Conservation (phyloP, 1,140 invertebrate genomes). For the Nilaparvata lugens region DNA sequence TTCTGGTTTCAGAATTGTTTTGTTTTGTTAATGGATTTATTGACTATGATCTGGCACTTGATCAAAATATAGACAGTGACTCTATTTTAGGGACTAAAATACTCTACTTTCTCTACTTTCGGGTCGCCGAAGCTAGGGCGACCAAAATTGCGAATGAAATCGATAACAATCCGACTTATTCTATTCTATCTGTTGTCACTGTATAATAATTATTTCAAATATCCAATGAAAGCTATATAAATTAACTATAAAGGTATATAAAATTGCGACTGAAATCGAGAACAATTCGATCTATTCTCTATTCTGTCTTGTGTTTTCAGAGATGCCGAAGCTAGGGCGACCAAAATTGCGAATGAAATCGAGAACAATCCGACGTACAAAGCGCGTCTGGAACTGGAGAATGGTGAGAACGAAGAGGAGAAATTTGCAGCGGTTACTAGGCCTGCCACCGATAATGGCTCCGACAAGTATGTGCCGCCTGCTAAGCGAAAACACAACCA, state of each 20-base stretch:
- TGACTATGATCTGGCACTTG: too few relatives aligned
- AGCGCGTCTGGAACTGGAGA: constrained; percentile 74
- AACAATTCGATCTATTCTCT: background rate
- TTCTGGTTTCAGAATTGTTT: too few relatives aligned
- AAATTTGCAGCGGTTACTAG: constrained; percentile 64
- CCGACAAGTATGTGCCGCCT: constrained; percentile 61
- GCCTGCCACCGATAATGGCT: constrained; percentile 26
- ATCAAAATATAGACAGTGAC: too few relatives aligned
- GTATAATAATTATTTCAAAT: too few relatives aligned
- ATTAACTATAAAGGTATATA: too few relatives aligned
- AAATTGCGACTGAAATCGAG: too few relatives aligned
- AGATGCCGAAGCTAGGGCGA: constrained; percentile 72
- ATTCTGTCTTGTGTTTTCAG: constrained; percentile 32
- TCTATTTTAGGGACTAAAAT: too few relatives aligned
- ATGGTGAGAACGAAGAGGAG: constrained; percentile 85
- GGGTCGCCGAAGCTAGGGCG: constrained; percentile 72
- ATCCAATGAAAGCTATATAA: too few relatives aligned
- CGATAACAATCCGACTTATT: constrained; percentile 71
- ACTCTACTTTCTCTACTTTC: background rate
- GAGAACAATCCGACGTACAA: constrained; percentile 73
- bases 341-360: constrained; percentile 81
- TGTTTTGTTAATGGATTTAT: too few relatives aligned
- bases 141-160: constrained; percentile 83
- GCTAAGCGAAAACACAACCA: constrained; percentile 53
- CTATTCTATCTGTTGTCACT: too few relatives aligned